Evolutionary conservation across 2,113 vertebrate species (phyloP), one percentile per base, ranked within the genome.

Genomic region (Martes martes): DNA sequence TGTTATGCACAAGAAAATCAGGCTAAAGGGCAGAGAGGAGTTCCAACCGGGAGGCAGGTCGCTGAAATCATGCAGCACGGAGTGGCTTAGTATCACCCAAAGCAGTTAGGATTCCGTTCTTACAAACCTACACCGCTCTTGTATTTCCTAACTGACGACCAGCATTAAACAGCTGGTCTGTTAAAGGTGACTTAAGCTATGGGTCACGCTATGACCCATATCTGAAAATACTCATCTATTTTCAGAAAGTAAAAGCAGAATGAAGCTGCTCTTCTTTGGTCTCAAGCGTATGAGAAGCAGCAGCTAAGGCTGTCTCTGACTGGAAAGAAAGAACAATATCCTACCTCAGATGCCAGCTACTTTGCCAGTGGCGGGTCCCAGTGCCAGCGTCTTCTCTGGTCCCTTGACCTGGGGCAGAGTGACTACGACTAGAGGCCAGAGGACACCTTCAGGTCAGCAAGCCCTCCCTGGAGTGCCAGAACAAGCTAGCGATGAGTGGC

Each of bases 261-360:
- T 26, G 8, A 89, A 76, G n/a, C 6, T 8, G 1, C 23, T 85
- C 79, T 92, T 69, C 57, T 83, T 69, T 57, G 14, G n/a, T 33
- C 39, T 74, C 65, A 69, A 63, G 83, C 11, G 5, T 7, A 36
- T 26, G 50, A 71, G 92, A 80, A 97, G 91, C 80, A 42, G 57
- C 28, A 86, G 83, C 50, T 7, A 69, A 90, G 63, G 50, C 71
- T 0, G 0, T 6, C 59, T 94, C 94, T 31, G 36, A 89, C 2
- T 9, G 63, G 84, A 91, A 78, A 98, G 97, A 98, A 97, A 97
- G 76, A 84, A 88, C 59, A 96, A 94, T 7, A 71, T 96, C 98
- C 95, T 98, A 98, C 98, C 98, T 98, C 71, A 2, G 88, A 7
- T 52, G 50, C 93, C 95, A 63, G 65, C 96, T 95, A 39, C 15